Percentiles rank a stretch among this genome's conserved stretches.
Evolutionary conservation across 2,888 invertebrate species (phyloP).

Genomic region (Cephus rjabovi): DNA sequence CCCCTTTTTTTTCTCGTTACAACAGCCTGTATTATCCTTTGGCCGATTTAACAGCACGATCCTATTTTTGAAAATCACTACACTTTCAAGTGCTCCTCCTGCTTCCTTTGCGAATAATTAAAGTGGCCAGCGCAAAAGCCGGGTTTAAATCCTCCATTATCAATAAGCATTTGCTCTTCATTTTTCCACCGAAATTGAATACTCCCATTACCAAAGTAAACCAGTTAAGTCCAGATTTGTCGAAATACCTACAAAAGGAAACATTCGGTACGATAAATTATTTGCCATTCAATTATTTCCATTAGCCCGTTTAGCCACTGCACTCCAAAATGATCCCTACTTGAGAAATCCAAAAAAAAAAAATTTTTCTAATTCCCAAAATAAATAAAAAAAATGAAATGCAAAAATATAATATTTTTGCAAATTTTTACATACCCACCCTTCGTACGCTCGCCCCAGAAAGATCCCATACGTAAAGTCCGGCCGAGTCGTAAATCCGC

Average conservation of each 20-base stretch:
- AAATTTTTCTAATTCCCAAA: no score
- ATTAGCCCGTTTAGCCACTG: not conserved
- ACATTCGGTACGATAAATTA: not conserved
- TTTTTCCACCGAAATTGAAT: not conserved
- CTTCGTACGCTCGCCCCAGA: conserved; percentile 1
- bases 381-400: not conserved
- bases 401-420: no score
- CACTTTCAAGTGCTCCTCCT: not conserved
- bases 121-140: not conserved
- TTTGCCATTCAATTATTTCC: not conserved
- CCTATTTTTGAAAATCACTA: not conserved
- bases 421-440: no score
- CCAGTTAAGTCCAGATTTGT: not conserved
- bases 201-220: not conserved
- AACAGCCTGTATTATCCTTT: not conserved
- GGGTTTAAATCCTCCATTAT: not conserved
- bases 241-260: not conserved
- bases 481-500: conserved; percentile 33
- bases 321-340: not conserved
- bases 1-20: not conserved
- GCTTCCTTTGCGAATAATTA: not conserved
- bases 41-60: not conserved
- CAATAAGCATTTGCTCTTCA: not conserved
- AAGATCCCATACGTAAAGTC: conserved; percentile 22
- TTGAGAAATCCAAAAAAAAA: no score